phyloP scores from a whole-genome alignment of 2,113 vertebrate species.

The Paralichthys olivaceus region DNA sequence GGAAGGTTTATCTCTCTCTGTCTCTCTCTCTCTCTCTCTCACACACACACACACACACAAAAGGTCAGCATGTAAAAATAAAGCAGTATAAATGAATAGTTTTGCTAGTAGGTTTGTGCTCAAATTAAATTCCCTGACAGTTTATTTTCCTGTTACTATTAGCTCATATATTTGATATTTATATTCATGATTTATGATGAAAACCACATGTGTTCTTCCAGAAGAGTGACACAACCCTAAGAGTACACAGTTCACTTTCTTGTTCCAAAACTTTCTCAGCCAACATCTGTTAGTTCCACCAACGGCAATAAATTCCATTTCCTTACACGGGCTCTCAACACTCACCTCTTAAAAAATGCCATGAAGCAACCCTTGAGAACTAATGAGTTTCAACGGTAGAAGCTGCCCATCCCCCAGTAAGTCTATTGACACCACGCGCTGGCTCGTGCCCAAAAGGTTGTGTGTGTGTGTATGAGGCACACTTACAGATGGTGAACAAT shows the following conservation, averaged over 20 bases:
- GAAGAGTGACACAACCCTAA: background rate
- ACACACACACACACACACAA: background rate
- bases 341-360: constrained; percentile 3
- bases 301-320: constrained; percentile 39
- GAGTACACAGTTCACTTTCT: background rate
- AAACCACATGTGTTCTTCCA: background rate
- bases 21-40: too few relatives aligned
- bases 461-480: constrained; percentile 52
- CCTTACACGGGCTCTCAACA: constrained; percentile 25
- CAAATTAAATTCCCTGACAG: background rate
- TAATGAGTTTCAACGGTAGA: constrained; percentile 59
- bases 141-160: background rate
- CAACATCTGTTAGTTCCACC: constrained; percentile 22
- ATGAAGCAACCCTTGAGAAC: constrained; percentile 19
- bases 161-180: background rate
- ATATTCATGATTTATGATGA: background rate
- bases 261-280: background rate
- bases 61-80: background rate
- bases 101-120: background rate
- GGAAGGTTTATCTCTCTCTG: too few relatives aligned
- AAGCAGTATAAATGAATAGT: too few relatives aligned
- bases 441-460: constrained; percentile 34
- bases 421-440: constrained; percentile 55
- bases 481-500: constrained; percentile 92
- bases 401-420: constrained; percentile 54